Evolutionary conservation across 2,888 invertebrate genomes (phyloP).

Genomic region (Caenorhabditis plicata): DNA sequence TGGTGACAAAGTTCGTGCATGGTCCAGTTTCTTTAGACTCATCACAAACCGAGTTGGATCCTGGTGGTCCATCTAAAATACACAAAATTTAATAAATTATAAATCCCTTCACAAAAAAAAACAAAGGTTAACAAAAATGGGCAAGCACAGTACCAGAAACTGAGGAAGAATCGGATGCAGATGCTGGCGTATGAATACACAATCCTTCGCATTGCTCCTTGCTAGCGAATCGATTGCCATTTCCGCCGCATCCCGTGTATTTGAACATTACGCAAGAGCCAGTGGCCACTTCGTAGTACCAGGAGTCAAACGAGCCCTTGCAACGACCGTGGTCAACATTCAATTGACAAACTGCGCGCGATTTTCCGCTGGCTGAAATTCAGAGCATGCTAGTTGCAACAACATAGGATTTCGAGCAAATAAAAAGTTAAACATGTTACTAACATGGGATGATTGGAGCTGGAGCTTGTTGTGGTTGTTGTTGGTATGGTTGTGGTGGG

Average conservation of each 20-base stretch:
- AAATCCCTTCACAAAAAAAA: background rate
- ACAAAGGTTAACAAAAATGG: background rate
- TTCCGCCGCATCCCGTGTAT: slow-evolving; percentile 64
- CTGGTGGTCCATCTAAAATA: slow-evolving; percentile 39
- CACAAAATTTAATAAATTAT: background rate
- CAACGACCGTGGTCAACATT: slow-evolving; percentile 59
- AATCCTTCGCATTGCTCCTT: slow-evolving; percentile 53
- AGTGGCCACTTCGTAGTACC: slow-evolving; percentile 60
- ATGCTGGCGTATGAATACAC: slow-evolving; percentile 39
- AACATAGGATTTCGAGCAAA: slow-evolving; percentile 1
- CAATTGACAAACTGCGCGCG: slow-evolving; percentile 55
- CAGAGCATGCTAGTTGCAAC: background rate
- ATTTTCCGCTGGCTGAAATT: slow-evolving; percentile 46
- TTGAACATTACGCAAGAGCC: slow-evolving; percentile 60
- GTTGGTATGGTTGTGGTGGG: slow-evolving; percentile 18
- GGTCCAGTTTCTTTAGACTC: slow-evolving; percentile 61
- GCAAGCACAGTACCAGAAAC: slow-evolving; percentile 20
- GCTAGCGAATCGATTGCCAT: slow-evolving; percentile 54
- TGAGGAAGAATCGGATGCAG: slow-evolving; percentile 3
- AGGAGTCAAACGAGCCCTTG: slow-evolving; percentile 57
- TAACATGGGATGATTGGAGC: slow-evolving; percentile 35
- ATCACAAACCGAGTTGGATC: slow-evolving; percentile 52
- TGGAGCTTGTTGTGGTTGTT: background rate
- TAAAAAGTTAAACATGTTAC: slow-evolving; percentile 1
- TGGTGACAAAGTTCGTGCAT: slow-evolving; percentile 53